Evolutionary conservation across 2,113 vertebrate species (phyloP).

Genomic region (Lipophrys pholis): DNA sequence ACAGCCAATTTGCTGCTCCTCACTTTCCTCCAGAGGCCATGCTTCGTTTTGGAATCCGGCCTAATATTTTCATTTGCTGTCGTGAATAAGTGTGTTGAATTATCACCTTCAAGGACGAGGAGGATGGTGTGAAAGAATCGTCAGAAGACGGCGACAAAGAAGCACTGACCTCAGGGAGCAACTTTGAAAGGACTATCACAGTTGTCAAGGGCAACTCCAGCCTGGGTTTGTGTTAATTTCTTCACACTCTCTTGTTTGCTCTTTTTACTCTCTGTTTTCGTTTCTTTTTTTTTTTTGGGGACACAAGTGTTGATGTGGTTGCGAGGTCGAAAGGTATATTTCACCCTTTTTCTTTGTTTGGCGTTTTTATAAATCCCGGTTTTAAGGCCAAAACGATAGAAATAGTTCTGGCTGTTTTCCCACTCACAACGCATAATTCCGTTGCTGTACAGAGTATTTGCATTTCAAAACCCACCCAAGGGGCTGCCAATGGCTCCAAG

Average conservation of each 20-base stretch:
- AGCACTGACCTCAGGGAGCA: constrained; percentile 73
- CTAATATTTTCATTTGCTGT: constrained; percentile 42
- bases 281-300: constrained; percentile 24
- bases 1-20: neutral
- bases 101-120: constrained; percentile 80
- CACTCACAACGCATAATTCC: constrained; percentile 45
- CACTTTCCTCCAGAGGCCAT: constrained; percentile 11
- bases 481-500: constrained; percentile 25
- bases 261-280: neutral
- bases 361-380: constrained; percentile 45
- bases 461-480: constrained; percentile 64
- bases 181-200: constrained; percentile 91
- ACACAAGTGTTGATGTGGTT: constrained; percentile 50
- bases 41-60: constrained; percentile 9
- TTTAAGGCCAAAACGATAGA: constrained; percentile 46
- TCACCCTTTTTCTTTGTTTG: constrained; percentile 51
- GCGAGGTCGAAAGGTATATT: constrained; percentile 37
- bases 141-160: constrained; percentile 66
- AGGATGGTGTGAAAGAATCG: constrained; percentile 71
- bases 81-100: constrained; percentile 49
- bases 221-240: constrained; percentile 87
- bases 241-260: constrained; percentile 34
- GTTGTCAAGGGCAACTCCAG: constrained; percentile 97
- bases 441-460: constrained; percentile 31
- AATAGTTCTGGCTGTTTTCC: constrained; percentile 32